phyloP scores from a whole-genome alignment of 1,140 invertebrate species.

The Apis laboriosa region DNA sequence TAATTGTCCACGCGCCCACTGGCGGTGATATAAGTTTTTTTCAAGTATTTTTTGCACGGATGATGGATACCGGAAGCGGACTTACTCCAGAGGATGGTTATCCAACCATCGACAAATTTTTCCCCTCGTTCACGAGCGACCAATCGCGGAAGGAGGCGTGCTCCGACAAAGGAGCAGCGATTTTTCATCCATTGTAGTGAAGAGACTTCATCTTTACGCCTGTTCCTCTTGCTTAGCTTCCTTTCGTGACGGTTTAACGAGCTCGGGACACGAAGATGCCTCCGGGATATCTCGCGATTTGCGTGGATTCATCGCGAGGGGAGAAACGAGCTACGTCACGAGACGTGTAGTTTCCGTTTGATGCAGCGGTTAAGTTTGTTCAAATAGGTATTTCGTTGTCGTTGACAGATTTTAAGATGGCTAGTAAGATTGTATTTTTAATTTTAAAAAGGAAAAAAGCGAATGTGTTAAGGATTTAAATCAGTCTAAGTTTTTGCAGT shows the following conservation, averaged over 20 bases:
- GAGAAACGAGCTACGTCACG: constrained; percentile 8
- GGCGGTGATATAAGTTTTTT: not conserved
- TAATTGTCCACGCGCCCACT: too few relatives aligned
- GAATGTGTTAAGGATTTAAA: too few relatives aligned
- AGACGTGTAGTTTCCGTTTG: constrained; percentile 21
- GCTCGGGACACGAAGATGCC: constrained; percentile 30
- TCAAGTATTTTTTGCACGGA: not conserved
- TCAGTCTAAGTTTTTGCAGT: too few relatives aligned
- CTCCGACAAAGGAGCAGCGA: constrained; percentile 8
- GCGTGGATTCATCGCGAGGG: not conserved
- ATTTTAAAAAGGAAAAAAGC: too few relatives aligned
- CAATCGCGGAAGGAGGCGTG: constrained; percentile 8
- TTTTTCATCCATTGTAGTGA: not conserved
- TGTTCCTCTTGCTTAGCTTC: constrained; percentile 11
- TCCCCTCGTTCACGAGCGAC: not conserved
- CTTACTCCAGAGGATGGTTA: not conserved
- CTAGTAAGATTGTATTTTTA: too few relatives aligned
- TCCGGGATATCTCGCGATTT: constrained; percentile 5
- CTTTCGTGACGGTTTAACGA: constrained; percentile 37
- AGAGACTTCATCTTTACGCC: constrained; percentile 2
- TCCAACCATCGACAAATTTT: not conserved
- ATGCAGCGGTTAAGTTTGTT: not conserved
- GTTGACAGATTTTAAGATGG: not conserved
- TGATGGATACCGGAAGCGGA: not conserved
- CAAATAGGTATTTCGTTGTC: not conserved